phyloP scores from a whole-genome alignment of 2,113 vertebrate genomes.

The Misgurnus mizolepis region DNA sequence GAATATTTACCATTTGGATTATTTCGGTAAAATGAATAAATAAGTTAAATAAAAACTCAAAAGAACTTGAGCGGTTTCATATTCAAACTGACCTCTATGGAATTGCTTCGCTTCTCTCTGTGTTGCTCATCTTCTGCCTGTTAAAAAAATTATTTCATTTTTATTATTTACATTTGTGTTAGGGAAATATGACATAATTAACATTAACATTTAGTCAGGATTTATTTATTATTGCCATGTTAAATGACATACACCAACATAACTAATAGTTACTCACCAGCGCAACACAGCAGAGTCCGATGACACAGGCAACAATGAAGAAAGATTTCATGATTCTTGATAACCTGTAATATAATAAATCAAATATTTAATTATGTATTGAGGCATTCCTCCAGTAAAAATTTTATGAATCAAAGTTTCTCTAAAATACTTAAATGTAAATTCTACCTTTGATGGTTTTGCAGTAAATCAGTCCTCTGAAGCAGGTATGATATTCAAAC shows the following conservation, averaged over 20 bases:
- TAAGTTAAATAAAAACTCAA: too few relatives aligned
- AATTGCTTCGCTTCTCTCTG: constrained; percentile 12
- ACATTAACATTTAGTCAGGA: too few relatives aligned
- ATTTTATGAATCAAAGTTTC: background rate
- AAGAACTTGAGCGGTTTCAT: too few relatives aligned
- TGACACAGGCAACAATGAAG: background rate
- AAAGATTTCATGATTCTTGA: constrained; percentile 19
- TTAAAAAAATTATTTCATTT: background rate
- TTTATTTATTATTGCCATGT: background rate
- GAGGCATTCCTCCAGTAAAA: background rate
- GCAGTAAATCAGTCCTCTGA: too few relatives aligned
- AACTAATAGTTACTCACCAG: background rate
- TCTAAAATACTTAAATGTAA: background rate
- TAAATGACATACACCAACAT: background rate
- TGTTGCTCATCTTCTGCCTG: constrained; percentile 11
- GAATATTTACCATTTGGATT: too few relatives aligned
- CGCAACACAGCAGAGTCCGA: constrained; percentile 11
- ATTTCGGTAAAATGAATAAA: too few relatives aligned
- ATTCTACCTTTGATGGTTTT: background rate
- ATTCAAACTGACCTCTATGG: constrained; percentile 22
- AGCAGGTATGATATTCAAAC: too few relatives aligned
- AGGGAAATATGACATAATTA: background rate
- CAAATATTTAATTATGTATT: background rate
- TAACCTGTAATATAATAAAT: background rate
- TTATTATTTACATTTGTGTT: background rate